Conservation (phyloP, 2,113 vertebrate species). For the Jacana jacana region DNA sequence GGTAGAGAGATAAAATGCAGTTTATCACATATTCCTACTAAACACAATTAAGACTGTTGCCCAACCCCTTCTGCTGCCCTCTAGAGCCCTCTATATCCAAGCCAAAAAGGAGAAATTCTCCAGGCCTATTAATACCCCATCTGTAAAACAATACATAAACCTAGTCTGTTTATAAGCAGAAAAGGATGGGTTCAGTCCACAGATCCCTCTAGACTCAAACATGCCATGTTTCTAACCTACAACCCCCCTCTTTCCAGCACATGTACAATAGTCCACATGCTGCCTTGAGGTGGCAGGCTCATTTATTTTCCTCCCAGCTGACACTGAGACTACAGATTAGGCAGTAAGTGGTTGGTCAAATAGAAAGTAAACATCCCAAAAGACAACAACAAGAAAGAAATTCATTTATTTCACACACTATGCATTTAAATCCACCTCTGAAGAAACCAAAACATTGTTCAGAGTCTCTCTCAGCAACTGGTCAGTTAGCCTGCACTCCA, state of each 20-base stretch:
- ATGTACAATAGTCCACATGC: background rate
- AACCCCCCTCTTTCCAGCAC: background rate
- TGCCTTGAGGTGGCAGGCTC: background rate
- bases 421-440: background rate
- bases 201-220: background rate
- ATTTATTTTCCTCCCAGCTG: background rate
- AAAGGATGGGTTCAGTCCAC: background rate
- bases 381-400: background rate
- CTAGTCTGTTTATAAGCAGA: background rate
- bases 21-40: background rate
- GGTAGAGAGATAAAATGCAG: background rate
- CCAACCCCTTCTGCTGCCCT: background rate
- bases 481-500: background rate
- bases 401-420: background rate
- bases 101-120: background rate
- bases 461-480: background rate
- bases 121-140: background rate
- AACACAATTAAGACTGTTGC: background rate
- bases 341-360: background rate
- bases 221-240: background rate
- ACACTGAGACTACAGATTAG: background rate
- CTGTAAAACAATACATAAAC: background rate
- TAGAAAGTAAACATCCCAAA: background rate
- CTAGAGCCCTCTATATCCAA: background rate
- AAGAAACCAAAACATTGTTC: background rate